Evolutionary conservation across 2,888 invertebrate species (phyloP).

Genomic region (Gastracanthus pulcherrimus): DNA sequence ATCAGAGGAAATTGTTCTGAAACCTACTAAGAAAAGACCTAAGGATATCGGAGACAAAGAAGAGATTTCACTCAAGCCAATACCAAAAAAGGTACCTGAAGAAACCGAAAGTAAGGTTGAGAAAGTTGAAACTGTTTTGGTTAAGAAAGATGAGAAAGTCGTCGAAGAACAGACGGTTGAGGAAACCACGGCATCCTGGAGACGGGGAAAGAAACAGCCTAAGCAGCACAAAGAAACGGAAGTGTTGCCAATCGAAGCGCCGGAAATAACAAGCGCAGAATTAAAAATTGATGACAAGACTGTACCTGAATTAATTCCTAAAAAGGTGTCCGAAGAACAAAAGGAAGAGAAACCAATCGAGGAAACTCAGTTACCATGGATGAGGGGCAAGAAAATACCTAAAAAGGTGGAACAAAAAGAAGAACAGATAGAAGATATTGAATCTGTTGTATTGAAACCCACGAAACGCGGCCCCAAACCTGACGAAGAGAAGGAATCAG

Average conservation of each 20-base stretch:
- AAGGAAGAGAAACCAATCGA: conserved; percentile 62
- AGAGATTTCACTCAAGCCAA: conserved; percentile 59
- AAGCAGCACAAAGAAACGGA: too few species aligned
- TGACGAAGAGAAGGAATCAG: conserved; percentile 65
- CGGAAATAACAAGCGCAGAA: too few species aligned
- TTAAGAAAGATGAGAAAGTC: conserved; percentile 50
- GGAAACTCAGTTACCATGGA: conserved; percentile 78
- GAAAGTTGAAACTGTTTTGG: too few species aligned
- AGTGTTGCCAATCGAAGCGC: too few species aligned
- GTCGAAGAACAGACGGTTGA: conserved; percentile 61
- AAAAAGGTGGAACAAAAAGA: conserved; percentile 63
- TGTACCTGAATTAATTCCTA: conserved; percentile 54
- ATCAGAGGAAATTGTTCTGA: conserved; percentile 67
- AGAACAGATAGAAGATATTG: conserved; percentile 63
- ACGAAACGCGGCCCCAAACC: conserved; percentile 60
- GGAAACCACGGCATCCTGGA: conserved; percentile 9
- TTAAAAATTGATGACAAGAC: not conserved
- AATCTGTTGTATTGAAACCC: conserved; percentile 63
- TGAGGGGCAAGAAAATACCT: conserved; percentile 67
- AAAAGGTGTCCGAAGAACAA: conserved; percentile 58
- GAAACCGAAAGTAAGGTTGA: conserved; percentile 47
- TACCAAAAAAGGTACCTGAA: conserved; percentile 70
- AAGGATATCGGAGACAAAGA: conserved; percentile 57
- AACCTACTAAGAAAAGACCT: conserved; percentile 65
- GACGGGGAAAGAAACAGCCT: too few species aligned